A percentile compares a stretch with the other conserved stretches of the same genome.
These are phyloP conservation scores for Labeo rohita DNA, from an alignment of 2,113 vertebrate species.

Conservation along the genomic window DNA sequence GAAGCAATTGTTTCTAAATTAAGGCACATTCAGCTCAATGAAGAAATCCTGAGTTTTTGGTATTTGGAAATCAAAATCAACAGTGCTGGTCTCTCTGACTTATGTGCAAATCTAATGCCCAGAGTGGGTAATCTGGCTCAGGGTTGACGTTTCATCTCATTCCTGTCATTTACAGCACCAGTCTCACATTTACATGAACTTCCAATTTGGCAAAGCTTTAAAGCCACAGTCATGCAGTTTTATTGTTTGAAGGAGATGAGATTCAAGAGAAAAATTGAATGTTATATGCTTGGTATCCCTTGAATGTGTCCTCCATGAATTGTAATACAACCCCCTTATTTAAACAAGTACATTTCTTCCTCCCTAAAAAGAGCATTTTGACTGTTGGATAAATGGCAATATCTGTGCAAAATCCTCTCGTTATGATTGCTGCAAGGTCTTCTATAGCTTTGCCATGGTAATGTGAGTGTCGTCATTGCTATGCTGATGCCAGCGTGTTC, in stretches of 20 bases:
- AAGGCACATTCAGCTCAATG: neutral
- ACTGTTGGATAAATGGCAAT: slow-evolving; percentile 24
- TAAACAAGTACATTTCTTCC: neutral
- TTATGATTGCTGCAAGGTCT: slow-evolving; percentile 8
- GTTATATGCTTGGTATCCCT: slow-evolving; percentile 10
- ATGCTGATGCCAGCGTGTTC: neutral
- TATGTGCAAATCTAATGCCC: neutral
- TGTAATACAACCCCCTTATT: slow-evolving; percentile 25
- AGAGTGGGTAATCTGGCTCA: slow-evolving; percentile 17
- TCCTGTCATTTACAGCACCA: neutral
- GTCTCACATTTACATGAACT: slow-evolving; percentile 26
- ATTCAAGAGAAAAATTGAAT: slow-evolving; percentile 20
- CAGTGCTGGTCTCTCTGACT: neutral
- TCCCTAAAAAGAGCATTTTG: slow-evolving; percentile 15
- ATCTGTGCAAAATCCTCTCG: slow-evolving; percentile 6
- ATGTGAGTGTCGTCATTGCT: slow-evolving; percentile 8
- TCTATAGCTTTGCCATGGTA: slow-evolving; percentile 19
- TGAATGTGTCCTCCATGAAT: slow-evolving; percentile 45
- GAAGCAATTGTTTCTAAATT: neutral
- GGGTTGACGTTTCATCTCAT: slow-evolving; percentile 32
- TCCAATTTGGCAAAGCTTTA: slow-evolving; percentile 3
- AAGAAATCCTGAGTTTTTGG: neutral
- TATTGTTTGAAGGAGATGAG: neutral
- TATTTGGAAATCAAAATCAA: neutral
- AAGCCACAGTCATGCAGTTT: slow-evolving; percentile 2